phyloP scores from a whole-genome alignment of 2,888 invertebrate species.

The Halocaridina rubra region DNA sequence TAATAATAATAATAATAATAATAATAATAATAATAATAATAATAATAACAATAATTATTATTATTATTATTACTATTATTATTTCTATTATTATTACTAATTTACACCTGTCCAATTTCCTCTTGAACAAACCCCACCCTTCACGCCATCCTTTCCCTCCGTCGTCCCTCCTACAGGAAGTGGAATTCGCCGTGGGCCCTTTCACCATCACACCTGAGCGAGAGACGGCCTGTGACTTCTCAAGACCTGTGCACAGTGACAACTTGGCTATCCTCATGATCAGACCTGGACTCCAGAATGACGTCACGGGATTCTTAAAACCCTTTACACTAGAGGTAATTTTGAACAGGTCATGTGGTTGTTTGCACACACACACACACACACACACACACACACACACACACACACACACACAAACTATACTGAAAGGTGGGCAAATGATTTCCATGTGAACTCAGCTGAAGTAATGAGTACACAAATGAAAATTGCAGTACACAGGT shows the following conservation, averaged over 20 bases:
- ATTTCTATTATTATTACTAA: no score
- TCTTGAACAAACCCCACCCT: no score
- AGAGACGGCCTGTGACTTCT: slow-evolving; percentile 24
- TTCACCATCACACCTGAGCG: slow-evolving; percentile 38
- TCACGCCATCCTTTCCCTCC: background rate
- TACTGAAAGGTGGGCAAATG: no score
- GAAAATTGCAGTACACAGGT: background rate
- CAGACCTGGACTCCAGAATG: slow-evolving; percentile 10
- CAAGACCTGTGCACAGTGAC: slow-evolving; percentile 17
- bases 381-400: background rate
- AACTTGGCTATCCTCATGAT: slow-evolving; percentile 26
- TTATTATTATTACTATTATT: no score
- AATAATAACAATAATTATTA: no score
- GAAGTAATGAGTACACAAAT: no score
- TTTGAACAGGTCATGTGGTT: background rate
- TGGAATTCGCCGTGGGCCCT: slow-evolving; percentile 29
- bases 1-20: no score
- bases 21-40: no score
- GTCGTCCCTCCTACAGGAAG: background rate
- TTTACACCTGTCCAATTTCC: no score
- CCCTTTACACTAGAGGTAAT: background rate
- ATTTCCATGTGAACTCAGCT: no score
- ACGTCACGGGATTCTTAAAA: slow-evolving; percentile 17
- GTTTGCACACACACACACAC: no score
- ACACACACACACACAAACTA: background rate